Percentiles rank a stretch among this genome's conserved stretches.
Evolutionary conservation across 2,113 vertebrate genomes (phyloP).

Genomic region (Canis aureus): DNA sequence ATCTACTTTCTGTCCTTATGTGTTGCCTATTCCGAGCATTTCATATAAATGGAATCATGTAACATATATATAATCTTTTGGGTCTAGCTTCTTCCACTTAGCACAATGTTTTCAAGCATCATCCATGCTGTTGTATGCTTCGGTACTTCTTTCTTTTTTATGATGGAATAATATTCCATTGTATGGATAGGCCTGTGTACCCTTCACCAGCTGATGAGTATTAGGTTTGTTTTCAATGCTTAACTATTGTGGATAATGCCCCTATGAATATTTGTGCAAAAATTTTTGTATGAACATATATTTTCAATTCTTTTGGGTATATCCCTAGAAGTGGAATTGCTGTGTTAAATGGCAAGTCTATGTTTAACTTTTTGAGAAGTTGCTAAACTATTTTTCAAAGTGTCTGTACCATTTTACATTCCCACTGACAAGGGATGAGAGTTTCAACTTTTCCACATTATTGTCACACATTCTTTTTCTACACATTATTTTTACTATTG

Average conservation of each 20-base stretch:
- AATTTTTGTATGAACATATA: neutral
- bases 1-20: constrained; percentile 9
- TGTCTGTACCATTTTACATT: neutral
- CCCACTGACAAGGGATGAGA: too few species aligned
- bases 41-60: neutral
- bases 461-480: neutral
- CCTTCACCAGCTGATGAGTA: neutral
- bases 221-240: neutral
- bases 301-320: neutral
- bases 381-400: neutral
- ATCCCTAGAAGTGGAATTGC: neutral
- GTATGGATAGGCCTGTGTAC: neutral
- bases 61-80: neutral
- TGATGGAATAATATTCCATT: neutral
- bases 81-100: neutral
- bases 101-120: neutral
- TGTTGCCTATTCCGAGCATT: neutral
- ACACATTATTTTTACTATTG: neutral
- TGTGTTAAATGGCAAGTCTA: neutral
- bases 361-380: neutral
- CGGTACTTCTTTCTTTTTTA: neutral
- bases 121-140: too few species aligned
- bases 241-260: neutral
- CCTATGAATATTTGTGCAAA: neutral
- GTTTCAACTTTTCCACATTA: neutral